A percentile compares a stretch with the other conserved stretches of the same genome.
Evolutionary conservation across 2,888 invertebrate genomes (phyloP).

Genomic region (Eristalis arbustorum): DNA sequence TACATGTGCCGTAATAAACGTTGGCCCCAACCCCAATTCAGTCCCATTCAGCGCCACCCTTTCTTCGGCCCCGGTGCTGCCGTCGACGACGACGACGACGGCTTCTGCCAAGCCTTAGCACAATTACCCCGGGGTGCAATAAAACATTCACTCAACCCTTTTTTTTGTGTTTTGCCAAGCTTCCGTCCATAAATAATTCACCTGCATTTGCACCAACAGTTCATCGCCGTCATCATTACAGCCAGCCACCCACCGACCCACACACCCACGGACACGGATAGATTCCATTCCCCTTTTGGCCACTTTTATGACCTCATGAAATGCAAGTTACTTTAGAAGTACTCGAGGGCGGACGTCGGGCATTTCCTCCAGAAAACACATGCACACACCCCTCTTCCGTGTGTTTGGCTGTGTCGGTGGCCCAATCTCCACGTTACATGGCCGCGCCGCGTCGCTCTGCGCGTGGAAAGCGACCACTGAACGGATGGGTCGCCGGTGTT

Average conservation of each 20-base stretch:
- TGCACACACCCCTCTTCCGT: not conserved
- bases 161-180: constrained; percentile 9
- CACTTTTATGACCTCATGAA: constrained; percentile 49
- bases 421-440: constrained; percentile 58
- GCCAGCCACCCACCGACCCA: not conserved
- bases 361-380: constrained; percentile 41
- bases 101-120: constrained; percentile 18
- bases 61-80: not conserved
- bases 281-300: constrained; percentile 50
- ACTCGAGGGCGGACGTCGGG: constrained; percentile 38
- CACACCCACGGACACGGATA: not conserved
- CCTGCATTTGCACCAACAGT: constrained; percentile 65
- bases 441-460: constrained; percentile 3
- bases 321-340: constrained; percentile 56
- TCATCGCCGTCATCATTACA: constrained; percentile 52
- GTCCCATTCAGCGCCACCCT: not conserved
- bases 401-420: constrained; percentile 23
- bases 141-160: constrained; percentile 63
- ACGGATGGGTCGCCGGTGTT: constrained; percentile 40
- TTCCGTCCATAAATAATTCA: constrained; percentile 64
- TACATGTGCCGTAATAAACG: constrained; percentile 51
- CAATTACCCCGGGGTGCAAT: constrained; percentile 53
- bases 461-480: constrained; percentile 30
- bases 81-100: not conserved
- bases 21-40: not conserved